These are phyloP conservation scores for Pitta sordida DNA, from an alignment of 2,113 vertebrate species.

Conservation along the genomic window DNA sequence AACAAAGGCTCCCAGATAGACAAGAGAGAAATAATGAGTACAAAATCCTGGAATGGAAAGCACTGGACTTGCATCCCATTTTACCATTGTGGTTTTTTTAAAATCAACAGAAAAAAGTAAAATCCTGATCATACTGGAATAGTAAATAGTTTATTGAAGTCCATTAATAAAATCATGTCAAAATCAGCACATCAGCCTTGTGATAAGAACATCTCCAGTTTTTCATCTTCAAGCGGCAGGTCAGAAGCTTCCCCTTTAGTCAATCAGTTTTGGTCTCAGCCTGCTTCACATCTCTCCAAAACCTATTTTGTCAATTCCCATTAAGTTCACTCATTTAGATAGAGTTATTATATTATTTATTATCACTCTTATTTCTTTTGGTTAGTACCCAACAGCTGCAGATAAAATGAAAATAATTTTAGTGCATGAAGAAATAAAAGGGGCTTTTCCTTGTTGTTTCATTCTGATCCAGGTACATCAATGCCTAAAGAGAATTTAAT, in stretches of 20 bases:
- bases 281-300: background rate
- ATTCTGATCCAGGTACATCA: background rate
- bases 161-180: background rate
- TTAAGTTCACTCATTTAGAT: background rate
- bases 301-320: background rate
- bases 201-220: background rate
- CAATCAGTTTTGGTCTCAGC: background rate
- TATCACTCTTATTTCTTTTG: background rate
- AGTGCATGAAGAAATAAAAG: background rate
- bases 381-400: background rate
- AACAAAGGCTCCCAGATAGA: background rate
- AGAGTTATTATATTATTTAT: background rate
- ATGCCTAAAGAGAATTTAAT: background rate
- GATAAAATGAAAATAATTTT: background rate
- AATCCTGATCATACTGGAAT: background rate
- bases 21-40: background rate
- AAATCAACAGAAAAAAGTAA: background rate
- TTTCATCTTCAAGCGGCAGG: background rate
- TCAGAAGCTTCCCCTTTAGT: background rate
- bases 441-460: background rate
- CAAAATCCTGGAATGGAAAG: background rate
- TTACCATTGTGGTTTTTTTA: background rate
- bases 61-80: background rate
- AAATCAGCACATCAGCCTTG: background rate
- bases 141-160: background rate